Conservation (phyloP, 2,113 vertebrate genomes). For the Zosterops pallidus region DNA sequence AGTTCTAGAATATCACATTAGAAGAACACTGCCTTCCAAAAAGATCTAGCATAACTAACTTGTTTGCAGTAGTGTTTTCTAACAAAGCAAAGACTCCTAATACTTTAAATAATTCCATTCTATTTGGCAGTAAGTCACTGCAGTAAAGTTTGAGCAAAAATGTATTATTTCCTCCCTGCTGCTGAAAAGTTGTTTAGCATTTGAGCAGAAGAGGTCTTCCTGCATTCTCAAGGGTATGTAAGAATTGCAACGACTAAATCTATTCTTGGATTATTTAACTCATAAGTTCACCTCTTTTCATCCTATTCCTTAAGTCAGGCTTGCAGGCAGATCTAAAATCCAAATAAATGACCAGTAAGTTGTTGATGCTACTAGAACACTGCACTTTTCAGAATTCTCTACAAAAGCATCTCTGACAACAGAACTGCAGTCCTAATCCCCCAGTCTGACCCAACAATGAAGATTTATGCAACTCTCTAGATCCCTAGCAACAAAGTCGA, state of each 20-base stretch:
- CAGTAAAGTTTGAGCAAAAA: neutral
- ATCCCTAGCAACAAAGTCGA: neutral
- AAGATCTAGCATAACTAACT: neutral
- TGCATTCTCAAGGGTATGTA: neutral
- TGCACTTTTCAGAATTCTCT: neutral
- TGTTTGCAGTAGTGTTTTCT: neutral
- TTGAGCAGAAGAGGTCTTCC: neutral
- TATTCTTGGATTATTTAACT: neutral
- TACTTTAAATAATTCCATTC: neutral
- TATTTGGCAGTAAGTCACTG: neutral
- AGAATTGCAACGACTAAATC: neutral
- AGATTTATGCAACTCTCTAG: neutral
- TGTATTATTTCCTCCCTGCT: neutral
- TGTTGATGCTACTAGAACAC: neutral
- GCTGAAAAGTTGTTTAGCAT: neutral
- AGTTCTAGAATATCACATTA: neutral
- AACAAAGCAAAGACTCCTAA: neutral
- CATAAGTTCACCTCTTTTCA: neutral
- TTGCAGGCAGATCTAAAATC: neutral
- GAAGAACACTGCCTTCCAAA: neutral
- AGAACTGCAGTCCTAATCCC: neutral
- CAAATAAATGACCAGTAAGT: neutral
- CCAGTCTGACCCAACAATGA: neutral
- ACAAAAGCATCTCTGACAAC: neutral
- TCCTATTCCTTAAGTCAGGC: neutral